Conservation (phyloP, 1,140 invertebrate genomes). For the Hylaeus volcanicus region DNA sequence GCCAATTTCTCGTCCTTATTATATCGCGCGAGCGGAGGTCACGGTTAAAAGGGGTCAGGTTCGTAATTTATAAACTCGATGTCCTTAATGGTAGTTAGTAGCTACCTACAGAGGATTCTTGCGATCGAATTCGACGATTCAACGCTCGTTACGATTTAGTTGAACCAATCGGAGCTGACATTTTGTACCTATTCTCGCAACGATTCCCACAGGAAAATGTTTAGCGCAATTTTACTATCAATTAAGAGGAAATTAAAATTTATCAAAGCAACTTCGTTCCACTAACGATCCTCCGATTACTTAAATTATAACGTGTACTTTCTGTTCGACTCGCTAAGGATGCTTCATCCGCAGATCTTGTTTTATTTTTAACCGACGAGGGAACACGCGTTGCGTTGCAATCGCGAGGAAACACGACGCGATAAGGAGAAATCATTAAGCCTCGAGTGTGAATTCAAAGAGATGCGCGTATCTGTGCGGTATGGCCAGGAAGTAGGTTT, state of each 20-base stretch:
- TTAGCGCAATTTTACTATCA: too few relatives aligned
- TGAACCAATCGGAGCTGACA: neutral
- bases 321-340: neutral
- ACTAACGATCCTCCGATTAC: neutral
- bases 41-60: neutral
- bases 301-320: neutral
- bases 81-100: constrained; percentile 18
- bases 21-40: neutral
- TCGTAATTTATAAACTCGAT: constrained; percentile 41
- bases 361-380: neutral
- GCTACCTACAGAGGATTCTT: constrained; percentile 11
- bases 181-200: neutral
- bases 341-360: neutral
- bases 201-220: too few relatives aligned
- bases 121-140: constrained; percentile 46
- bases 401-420: constrained; percentile 29
- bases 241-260: too few relatives aligned
- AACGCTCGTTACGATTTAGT: constrained; percentile 33
- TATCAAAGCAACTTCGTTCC: neutral
- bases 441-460: constrained; percentile 22
- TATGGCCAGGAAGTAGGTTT: constrained; percentile 55
- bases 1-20: constrained; percentile 30
- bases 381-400: neutral
- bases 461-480: constrained; percentile 9
- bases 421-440: constrained; percentile 51